phyloP scores from a whole-genome alignment of 1,140 invertebrate genomes.

The Drosophila murphyi region DNA sequence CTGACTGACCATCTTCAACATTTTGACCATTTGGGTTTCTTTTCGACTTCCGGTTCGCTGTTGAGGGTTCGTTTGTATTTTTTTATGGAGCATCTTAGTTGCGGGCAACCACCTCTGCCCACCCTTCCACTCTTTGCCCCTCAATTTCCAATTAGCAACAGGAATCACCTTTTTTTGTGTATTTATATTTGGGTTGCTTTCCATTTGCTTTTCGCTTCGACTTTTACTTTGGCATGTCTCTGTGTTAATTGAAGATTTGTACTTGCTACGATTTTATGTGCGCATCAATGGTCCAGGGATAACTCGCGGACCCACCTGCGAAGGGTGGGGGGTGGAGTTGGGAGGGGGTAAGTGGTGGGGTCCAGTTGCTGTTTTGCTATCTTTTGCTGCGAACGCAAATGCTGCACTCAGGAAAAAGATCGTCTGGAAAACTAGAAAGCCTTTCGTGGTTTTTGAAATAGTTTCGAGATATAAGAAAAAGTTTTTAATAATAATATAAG shows the following conservation, averaged over 20 bases:
- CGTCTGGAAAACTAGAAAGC: no score
- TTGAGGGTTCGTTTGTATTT: constrained; percentile 3
- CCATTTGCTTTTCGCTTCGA: constrained; percentile 17
- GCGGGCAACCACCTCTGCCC: no score
- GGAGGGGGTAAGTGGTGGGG: not conserved
- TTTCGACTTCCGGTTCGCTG: constrained; percentile 29
- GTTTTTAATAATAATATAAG: no score
- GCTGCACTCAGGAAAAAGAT: not conserved
- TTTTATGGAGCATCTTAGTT: constrained; percentile 8
- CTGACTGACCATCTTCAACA: constrained; percentile 15
- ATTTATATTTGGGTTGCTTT: constrained; percentile 8
- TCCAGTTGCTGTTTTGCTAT: constrained; percentile 26
- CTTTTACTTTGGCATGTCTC: constrained; percentile 31
- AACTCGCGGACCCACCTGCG: not conserved
- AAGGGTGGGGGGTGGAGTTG: no score
- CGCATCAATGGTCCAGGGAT: constrained; percentile 40
- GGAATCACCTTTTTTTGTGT: constrained; percentile 71
- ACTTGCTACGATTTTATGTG: constrained; percentile 69
- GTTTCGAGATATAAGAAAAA: no score
- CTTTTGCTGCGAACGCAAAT: constrained; percentile 51
- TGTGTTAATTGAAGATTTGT: constrained; percentile 80
- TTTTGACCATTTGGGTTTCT: not conserved
- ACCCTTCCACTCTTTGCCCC: constrained; percentile 33
- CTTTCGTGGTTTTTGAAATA: no score
- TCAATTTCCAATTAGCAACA: constrained; percentile 80